Percentiles rank a stretch among this genome's conserved stretches.
Conservation (phyloP, 2,797 vertebrate genomes). For the Etheostoma perlongum region DNA sequence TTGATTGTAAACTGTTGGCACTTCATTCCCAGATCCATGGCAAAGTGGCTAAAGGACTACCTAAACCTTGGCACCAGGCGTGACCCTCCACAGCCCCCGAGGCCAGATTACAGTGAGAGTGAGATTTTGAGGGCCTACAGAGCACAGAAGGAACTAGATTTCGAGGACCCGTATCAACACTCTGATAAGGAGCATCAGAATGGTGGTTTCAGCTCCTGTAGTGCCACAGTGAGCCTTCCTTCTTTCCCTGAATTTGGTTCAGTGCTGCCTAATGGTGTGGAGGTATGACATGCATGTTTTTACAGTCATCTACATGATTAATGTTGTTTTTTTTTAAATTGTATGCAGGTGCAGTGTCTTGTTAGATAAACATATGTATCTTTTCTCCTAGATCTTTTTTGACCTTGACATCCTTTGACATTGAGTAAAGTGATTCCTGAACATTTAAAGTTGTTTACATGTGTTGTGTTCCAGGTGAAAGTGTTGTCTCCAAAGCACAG, state of each 20-base stretch:
- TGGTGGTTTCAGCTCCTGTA: conserved; percentile 70
- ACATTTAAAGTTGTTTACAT: conserved; percentile 9
- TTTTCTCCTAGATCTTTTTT: background rate
- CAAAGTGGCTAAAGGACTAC: conserved; percentile 95
- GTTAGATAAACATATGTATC: background rate
- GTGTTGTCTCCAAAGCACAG: conserved; percentile 92
- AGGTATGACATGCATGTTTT: conserved; percentile 66
- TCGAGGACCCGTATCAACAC: conserved; percentile 92
- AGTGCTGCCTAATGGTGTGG: conserved; percentile 77
- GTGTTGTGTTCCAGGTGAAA: conserved; percentile 78
- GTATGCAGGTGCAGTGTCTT: background rate
- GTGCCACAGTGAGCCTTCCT: conserved; percentile 78
- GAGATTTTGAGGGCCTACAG: conserved; percentile 92
- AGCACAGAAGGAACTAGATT: conserved; percentile 91
- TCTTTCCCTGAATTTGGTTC: conserved; percentile 80
- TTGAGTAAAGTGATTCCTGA: background rate
- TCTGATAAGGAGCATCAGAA: conserved; percentile 79
- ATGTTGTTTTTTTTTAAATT: background rate
- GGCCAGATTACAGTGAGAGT: conserved; percentile 93
- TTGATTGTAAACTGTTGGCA: background rate
- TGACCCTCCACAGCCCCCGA: conserved; percentile 90
- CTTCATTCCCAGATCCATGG: conserved; percentile 88
- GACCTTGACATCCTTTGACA: background rate
- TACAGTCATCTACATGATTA: background rate
- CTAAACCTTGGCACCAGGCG: conserved; percentile 91